phyloP scores from a whole-genome alignment of 2,113 vertebrate species.

The Chamaetylas fuelleborni region DNA sequence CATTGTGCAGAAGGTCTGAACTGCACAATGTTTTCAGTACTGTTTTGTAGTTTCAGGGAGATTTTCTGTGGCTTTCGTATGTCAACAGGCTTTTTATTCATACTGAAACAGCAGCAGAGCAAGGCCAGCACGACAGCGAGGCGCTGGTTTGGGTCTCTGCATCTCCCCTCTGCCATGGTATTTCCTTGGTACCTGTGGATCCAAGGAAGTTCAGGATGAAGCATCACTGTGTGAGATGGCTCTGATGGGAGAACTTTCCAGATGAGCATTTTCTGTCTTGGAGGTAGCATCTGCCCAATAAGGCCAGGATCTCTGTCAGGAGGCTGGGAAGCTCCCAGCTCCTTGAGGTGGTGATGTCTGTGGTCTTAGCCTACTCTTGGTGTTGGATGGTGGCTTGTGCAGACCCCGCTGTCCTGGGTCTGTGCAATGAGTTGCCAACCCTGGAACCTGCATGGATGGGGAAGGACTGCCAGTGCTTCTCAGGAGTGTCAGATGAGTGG shows the following conservation, averaged over 20 bases:
- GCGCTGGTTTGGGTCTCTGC: not conserved
- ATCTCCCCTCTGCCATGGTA: fast-evolving
- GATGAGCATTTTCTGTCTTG: not conserved
- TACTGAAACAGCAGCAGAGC: not conserved
- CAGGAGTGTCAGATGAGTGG: fast-evolving
- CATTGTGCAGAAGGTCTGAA: slow-evolving; percentile 30
- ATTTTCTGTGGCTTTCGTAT: slow-evolving; percentile 54
- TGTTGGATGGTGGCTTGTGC: not conserved
- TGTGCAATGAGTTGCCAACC: not conserved
- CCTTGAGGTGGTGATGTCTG: fast-evolving
- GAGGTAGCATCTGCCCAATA: not conserved
- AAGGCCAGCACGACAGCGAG: fast-evolving
- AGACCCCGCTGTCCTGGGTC: not conserved
- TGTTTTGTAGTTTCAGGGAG: slow-evolving; percentile 62
- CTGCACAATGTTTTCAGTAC: slow-evolving; percentile 35
- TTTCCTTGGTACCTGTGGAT: not conserved
- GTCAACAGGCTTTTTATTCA: slow-evolving; percentile 55
- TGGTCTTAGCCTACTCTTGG: not conserved
- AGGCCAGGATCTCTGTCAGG: not conserved
- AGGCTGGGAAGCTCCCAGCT: not conserved
- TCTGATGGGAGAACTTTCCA: not conserved
- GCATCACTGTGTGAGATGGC: not conserved
- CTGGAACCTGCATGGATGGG: not conserved
- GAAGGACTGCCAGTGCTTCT: not conserved
- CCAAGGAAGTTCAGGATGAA: not conserved